Evolutionary conservation across 2,797 vertebrate genomes (phyloP), one percentile per base, ranked within the genome.

Genomic region (Tokudaia tokunoshimensis): DNA sequence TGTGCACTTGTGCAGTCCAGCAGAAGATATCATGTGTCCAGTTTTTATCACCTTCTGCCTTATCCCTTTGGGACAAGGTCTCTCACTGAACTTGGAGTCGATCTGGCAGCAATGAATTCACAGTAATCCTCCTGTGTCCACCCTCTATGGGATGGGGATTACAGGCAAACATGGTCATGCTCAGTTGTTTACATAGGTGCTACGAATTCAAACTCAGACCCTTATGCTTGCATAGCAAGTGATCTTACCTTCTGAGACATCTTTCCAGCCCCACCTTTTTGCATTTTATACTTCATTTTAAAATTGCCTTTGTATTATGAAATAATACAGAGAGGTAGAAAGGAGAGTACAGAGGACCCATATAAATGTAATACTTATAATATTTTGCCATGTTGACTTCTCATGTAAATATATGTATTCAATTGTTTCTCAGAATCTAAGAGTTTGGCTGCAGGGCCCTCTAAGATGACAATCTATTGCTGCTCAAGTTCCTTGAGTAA

Each of bases 271-370:
- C 12, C 31, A 50, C 11, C 24, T 6, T 74, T 55, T 57, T 9
- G 67, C 37, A 74, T 63, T 61, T 24, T 89, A 78, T 50, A 63
- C 11, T 63, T 63, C 13, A 63, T 26, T 88, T 93, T 91, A 41
- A 24, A 74, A 37, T 95, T 97, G 52, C 52, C 24, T 63, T 92
- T 86, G 76, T 86, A 55, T 67, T 86, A 34, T 78, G n/a, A 92
- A 94, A 85, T 79, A 65, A 86, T 89, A 72, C 50, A 74, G 50
- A 87, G 87, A 92, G 76, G 4, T 86, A 91, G 9, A 86, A 93
- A 94, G 59, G 61, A 74, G 26, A 86, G 5, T 50, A 63, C 57
- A 89, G 63, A 34, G 14, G 63, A 19, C 15, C 41, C 50, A 59
- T 0, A 1, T 75, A 57, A 29, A 78, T 76, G 94, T 74, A 75